These are phyloP conservation scores for Drosophila neonasuta DNA, from an alignment of 2,888 invertebrate species.

Conservation along the genomic window DNA sequence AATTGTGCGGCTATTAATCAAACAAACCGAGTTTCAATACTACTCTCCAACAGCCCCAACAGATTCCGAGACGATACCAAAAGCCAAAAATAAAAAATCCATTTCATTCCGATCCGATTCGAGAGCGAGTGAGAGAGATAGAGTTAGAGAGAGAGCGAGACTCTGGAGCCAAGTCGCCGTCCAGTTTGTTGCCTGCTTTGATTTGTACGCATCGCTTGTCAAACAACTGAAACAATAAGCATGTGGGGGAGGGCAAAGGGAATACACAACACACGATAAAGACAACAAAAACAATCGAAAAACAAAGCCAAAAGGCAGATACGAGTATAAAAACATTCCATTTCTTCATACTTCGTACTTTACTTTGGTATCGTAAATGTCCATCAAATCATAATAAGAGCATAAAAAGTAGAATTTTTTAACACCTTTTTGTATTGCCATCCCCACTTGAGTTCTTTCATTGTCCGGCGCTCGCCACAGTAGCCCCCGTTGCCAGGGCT, in stretches of 20 bases:
- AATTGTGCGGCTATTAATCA: conserved; percentile 77
- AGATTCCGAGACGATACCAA: conserved; percentile 31
- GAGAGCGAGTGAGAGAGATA: neutral
- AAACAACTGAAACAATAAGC: conserved; percentile 67
- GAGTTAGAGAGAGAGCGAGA: neutral
- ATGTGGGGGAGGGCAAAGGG: conserved; percentile 23
- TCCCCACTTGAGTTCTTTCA: conserved; percentile 52
- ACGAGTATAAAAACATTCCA: conserved; percentile 17
- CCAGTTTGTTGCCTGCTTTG: conserved; percentile 65
- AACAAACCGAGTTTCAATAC: conserved; percentile 55
- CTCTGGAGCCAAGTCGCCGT: conserved; percentile 1
- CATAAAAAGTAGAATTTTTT: conserved; percentile 75
- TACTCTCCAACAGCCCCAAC: conserved; percentile 27
- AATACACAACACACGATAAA: conserved; percentile 27
- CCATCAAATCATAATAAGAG: conserved; percentile 76
- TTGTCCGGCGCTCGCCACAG: conserved; percentile 58
- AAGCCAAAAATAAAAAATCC: conserved; percentile 10
- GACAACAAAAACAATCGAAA: conserved; percentile 14
- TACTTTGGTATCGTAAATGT: conserved; percentile 66
- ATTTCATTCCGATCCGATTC: conserved; percentile 7
- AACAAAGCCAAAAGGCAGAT: conserved; percentile 25
- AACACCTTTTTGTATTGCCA: conserved; percentile 70
- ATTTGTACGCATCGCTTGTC: conserved; percentile 78
- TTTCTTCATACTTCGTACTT: conserved; percentile 4
- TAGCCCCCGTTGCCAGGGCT: conserved; percentile 42